Percentiles rank a stretch among this genome's conserved stretches.
Evolutionary conservation across 2,888 invertebrate genomes (phyloP).

Genomic region (Drosophila nigricruria): DNA sequence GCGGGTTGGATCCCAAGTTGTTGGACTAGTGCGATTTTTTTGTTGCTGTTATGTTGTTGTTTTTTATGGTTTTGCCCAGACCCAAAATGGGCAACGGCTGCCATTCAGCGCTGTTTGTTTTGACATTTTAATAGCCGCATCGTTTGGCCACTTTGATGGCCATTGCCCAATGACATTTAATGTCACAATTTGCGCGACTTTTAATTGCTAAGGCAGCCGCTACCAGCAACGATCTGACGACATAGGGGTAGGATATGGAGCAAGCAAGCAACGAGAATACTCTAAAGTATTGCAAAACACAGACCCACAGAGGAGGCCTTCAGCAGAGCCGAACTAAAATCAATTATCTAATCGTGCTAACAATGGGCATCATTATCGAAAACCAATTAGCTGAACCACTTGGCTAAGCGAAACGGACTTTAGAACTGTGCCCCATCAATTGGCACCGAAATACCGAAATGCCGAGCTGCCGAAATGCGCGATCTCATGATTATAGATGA

Average conservation of each 20-base stretch:
- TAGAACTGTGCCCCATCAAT: conserved; percentile 44
- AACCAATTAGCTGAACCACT: conserved; percentile 44
- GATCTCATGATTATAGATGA: conserved; percentile 36
- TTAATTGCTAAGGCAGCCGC: conserved; percentile 44
- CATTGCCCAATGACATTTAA: conserved; percentile 64
- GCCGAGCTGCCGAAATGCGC: conserved; percentile 24
- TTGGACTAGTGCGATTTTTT: conserved; percentile 42
- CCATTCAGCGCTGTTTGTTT: conserved; percentile 57
- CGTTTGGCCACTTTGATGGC: conserved; percentile 62
- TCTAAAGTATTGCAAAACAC: background rate
- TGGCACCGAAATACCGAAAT: conserved; percentile 37
- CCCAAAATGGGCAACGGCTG: conserved; percentile 64
- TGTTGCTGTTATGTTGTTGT: conserved; percentile 2
- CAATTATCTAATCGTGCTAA: conserved; percentile 40
- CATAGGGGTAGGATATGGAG: too few species aligned
- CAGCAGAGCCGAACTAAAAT: conserved; percentile 5
- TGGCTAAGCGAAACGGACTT: conserved; percentile 33
- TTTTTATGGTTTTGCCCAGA: conserved; percentile 58
- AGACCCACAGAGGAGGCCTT: conserved; percentile 3
- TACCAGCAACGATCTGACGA: background rate
- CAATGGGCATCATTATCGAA: conserved; percentile 53
- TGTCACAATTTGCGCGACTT: conserved; percentile 70
- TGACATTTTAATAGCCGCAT: conserved; percentile 75
- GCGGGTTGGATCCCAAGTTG: conserved; percentile 61
- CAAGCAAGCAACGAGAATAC: background rate